Evolutionary conservation across 2,113 vertebrate genomes (phyloP).

Genomic region (Passer montanus): DNA sequence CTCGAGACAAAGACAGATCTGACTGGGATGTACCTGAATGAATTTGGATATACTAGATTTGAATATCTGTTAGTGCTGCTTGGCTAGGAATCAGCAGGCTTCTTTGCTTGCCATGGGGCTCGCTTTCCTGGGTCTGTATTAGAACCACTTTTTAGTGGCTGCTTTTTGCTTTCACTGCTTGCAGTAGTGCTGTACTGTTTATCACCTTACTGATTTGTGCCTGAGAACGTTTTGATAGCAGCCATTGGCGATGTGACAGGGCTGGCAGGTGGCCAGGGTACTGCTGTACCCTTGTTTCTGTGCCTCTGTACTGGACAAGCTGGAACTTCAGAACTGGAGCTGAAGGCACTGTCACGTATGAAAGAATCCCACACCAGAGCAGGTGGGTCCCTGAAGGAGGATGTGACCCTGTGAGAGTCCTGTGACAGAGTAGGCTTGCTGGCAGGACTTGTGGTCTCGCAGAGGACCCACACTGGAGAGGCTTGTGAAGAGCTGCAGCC

Average conservation of each 20-base stretch:
- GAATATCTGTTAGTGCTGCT: neutral
- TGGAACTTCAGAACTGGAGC: neutral
- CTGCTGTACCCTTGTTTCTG: neutral
- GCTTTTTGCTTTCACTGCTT: accelerated
- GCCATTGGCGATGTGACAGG: neutral
- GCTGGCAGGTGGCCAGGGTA: neutral
- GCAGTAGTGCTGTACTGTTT: too few relatives aligned
- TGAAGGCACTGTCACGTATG: accelerated
- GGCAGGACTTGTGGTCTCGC: neutral
- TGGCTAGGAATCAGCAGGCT: neutral
- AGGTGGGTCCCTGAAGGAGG: neutral
- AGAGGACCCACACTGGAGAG: neutral
- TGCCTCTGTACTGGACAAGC: neutral
- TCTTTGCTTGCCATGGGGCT: neutral
- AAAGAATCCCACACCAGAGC: too few relatives aligned
- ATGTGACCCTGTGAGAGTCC: neutral
- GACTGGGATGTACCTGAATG: accelerated
- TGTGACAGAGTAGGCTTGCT: neutral
- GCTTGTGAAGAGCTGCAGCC: neutral
- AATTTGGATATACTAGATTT: neutral
- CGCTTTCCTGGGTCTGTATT: too few relatives aligned
- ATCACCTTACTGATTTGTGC: neutral
- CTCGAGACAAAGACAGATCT: neutral
- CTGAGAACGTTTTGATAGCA: neutral
- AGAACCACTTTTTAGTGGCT: neutral